A percentile compares a stretch with the other conserved stretches of the same genome.
phyloP scores from a whole-genome alignment of 2,113 vertebrate species.

The Glaucidium brasilianum region DNA sequence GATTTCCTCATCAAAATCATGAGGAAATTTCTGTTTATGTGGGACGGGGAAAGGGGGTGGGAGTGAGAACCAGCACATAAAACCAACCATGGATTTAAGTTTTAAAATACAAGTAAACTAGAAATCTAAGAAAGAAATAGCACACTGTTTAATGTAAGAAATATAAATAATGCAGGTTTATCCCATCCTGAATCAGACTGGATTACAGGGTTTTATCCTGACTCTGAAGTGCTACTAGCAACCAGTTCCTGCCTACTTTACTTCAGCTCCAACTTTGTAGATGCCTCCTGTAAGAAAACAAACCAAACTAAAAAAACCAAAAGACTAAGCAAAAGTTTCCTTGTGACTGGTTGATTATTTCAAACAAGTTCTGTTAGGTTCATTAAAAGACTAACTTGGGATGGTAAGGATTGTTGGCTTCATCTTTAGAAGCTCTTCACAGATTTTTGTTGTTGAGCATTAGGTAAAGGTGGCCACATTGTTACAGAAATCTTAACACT shows the following conservation, averaged over 20 bases:
- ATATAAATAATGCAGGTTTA: neutral
- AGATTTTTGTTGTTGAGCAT: neutral
- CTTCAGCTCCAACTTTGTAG: neutral
- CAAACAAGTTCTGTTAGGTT: neutral
- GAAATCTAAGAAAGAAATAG: neutral
- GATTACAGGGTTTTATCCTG: neutral
- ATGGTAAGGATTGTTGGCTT: neutral
- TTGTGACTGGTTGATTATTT: neutral
- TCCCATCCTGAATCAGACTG: neutral
- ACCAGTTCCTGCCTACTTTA: neutral
- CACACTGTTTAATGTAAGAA: neutral
- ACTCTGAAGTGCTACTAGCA: neutral
- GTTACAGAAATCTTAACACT: neutral
- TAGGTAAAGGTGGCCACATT: neutral
- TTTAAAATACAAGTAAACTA: neutral
- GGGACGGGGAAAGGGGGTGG: rapidly evolving
- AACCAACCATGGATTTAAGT: neutral
- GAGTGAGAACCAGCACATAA: neutral
- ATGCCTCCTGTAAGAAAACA: neutral
- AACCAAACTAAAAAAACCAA: neutral
- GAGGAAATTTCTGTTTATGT: neutral
- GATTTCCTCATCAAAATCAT: neutral
- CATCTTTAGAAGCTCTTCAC: neutral
- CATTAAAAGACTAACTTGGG: neutral
- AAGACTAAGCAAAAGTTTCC: neutral